These are phyloP conservation scores for Lampris megalopsis DNA, from an alignment of 2,113 vertebrate genomes.

Conservation along the genomic window DNA sequence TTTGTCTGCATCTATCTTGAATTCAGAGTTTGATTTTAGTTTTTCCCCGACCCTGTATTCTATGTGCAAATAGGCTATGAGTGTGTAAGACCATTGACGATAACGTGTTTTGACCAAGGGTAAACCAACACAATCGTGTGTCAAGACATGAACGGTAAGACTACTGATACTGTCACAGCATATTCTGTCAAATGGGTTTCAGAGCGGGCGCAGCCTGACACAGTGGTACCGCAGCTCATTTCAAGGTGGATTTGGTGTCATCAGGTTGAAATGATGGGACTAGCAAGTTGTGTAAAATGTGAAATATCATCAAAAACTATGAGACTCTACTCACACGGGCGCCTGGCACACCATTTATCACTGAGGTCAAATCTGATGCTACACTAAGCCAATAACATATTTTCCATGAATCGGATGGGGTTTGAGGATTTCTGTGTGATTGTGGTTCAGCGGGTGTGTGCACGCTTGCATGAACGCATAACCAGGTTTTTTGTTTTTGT, in stretches of 20 bases:
- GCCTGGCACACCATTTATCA: conserved; percentile 20
- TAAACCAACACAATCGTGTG: neutral
- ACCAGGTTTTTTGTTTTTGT: neutral
- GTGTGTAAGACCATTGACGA: neutral
- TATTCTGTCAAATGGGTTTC: conserved; percentile 33
- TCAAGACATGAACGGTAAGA: conserved; percentile 14
- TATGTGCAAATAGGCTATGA: conserved; percentile 1
- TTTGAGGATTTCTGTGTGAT: neutral
- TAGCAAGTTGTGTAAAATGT: conserved; percentile 22
- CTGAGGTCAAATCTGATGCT: conserved; percentile 21
- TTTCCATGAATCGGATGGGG: conserved; percentile 4
- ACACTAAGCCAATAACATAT: conserved; percentile 1
- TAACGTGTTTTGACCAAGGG: no score
- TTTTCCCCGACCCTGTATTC: neutral
- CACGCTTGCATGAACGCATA: conserved; percentile 16
- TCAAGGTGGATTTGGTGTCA: conserved; percentile 63
- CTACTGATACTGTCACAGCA: neutral
- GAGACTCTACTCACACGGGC: conserved; percentile 16
- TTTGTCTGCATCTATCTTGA: no score
- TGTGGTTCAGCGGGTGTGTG: conserved; percentile 1
- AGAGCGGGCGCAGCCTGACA: conserved; percentile 26
- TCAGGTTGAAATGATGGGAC: conserved; percentile 24
- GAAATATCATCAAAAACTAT: conserved; percentile 25
- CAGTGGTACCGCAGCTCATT: conserved; percentile 52
- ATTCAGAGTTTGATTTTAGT: no score